Evolutionary conservation across 2,113 vertebrate genomes (phyloP).

Genomic region (Redunca redunca): DNA sequence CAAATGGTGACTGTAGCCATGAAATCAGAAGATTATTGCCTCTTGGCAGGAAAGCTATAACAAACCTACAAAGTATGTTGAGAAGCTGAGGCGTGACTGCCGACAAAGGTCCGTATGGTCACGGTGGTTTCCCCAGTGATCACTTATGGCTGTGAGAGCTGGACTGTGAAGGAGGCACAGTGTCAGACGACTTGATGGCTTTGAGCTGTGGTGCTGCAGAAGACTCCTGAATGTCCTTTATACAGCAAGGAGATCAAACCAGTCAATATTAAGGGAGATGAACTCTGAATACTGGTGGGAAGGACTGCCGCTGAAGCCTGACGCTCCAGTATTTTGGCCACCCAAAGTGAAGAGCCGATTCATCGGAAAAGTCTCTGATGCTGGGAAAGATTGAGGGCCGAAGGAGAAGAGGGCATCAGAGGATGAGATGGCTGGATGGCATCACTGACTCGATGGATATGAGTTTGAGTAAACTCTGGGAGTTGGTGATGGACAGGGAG

Average conservation of each 20-base stretch:
- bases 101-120: not conserved
- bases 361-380: not conserved
- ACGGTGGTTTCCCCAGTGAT: not conserved
- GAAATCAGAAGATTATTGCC: not conserved
- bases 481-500: not conserved
- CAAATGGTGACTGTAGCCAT: not conserved
- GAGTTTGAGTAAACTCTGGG: not conserved
- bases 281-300: not conserved
- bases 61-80: not conserved
- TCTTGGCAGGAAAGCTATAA: not conserved
- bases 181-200: not conserved
- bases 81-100: not conserved
- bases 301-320: not conserved
- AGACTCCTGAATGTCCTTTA: not conserved
- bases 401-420: not conserved
- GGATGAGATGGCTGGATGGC: not conserved
- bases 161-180: not conserved
- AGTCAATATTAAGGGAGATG: not conserved
- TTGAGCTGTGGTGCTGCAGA: not conserved
- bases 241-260: not conserved
- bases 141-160: not conserved
- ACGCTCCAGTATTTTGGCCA: not conserved
- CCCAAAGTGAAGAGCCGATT: not conserved
- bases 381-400: not conserved
- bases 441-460: not conserved